phyloP scores from a whole-genome alignment of 2,113 vertebrate genomes.

The Aepyceros melampus region DNA sequence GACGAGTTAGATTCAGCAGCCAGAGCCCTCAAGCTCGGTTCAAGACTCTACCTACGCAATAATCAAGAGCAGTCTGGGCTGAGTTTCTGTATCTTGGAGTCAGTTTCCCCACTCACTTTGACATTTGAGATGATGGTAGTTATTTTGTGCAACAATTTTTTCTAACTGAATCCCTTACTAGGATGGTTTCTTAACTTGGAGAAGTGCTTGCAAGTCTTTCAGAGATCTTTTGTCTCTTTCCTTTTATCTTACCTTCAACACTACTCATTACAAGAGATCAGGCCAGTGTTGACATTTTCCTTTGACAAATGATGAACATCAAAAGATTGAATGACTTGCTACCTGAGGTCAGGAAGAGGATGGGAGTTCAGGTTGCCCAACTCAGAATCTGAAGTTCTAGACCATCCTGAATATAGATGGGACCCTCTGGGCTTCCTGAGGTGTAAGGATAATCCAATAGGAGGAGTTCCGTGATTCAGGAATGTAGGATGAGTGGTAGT shows the following conservation, averaged over 20 bases:
- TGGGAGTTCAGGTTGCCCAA: neutral
- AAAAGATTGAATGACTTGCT: neutral
- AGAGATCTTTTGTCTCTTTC: neutral
- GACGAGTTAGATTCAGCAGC: neutral
- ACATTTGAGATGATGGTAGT: neutral
- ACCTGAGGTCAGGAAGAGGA: neutral
- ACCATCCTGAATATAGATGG: neutral
- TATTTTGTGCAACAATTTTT: neutral
- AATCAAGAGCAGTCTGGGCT: neutral
- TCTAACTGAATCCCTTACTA: neutral
- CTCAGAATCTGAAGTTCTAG: neutral
- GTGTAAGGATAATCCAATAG: neutral
- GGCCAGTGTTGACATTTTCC: neutral
- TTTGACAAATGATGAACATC: neutral
- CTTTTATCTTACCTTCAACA: neutral
- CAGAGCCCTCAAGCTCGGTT: neutral
- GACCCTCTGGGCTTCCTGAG: neutral
- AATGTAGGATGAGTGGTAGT: too few relatives aligned
- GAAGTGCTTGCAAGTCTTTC: neutral
- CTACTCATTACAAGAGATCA: neutral
- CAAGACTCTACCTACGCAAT: neutral
- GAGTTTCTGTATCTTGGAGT: neutral
- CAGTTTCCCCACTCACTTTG: neutral
- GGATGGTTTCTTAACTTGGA: neutral
- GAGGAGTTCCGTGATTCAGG: too few relatives aligned